A percentile compares a stretch with the other conserved stretches of the same genome.
These are phyloP conservation scores for Solen grandis DNA, from an alignment of 1,140 invertebrate species.

Conservation along the genomic window DNA sequence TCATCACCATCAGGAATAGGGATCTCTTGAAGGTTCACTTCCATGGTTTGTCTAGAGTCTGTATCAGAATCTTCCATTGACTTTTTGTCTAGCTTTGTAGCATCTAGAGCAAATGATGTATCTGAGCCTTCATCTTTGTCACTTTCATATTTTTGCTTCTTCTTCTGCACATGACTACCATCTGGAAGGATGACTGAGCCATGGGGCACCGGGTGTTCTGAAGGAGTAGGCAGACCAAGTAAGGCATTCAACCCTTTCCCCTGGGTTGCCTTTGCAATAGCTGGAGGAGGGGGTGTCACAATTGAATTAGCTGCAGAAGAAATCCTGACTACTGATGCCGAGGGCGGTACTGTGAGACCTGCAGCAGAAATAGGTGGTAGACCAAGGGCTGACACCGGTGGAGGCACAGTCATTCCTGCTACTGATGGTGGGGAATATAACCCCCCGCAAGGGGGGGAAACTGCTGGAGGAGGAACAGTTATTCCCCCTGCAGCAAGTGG, in stretches of 20 bases:
- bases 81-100: constrained; percentile 20
- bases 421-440: constrained; percentile 8
- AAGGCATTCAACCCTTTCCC: constrained; percentile 50
- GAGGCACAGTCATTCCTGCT: neutral
- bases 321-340: neutral
- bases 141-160: constrained; percentile 19
- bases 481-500: neutral
- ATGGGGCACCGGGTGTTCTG: constrained; percentile 10
- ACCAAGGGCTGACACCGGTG: constrained; percentile 3
- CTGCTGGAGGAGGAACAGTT: constrained; percentile 13
- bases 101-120: neutral
- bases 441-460: too few relatives aligned
- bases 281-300: constrained; percentile 6
- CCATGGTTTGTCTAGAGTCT: too few relatives aligned
- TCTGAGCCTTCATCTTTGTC: neutral
- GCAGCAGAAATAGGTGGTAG: too few relatives aligned
- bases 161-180: constrained; percentile 14
- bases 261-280: constrained; percentile 27
- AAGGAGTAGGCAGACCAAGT: constrained; percentile 9
- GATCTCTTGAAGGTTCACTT: constrained; percentile 54
- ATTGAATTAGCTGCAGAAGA: neutral
- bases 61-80: too few relatives aligned
- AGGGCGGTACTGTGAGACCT: constrained; percentile 9
- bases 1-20: constrained; percentile 50
- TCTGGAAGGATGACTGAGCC: constrained; percentile 24